Conservation (phyloP, 2,113 vertebrate species). For the Salvelinus namaycush region DNA sequence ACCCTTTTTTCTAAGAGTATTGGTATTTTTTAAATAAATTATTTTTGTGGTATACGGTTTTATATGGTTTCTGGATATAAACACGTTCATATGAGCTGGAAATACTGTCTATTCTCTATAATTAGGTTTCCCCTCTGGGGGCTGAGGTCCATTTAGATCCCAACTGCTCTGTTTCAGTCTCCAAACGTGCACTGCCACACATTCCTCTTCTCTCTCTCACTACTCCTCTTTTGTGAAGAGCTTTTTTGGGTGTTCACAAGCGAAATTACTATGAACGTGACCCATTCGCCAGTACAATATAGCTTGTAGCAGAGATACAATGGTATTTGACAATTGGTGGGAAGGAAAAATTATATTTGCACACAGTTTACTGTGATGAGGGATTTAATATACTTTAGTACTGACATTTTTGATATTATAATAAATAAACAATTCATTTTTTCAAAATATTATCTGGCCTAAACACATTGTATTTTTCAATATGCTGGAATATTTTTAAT, state of each 20-base stretch:
- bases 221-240: neutral
- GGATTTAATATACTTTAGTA: neutral
- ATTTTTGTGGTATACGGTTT: neutral
- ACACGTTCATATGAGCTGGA: neutral
- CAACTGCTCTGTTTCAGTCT: neutral
- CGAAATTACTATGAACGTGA: neutral
- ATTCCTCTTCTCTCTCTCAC: neutral
- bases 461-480: neutral
- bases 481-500: slow-evolving; percentile 3
- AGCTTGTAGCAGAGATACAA: neutral
- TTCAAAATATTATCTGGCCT: neutral
- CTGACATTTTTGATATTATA: neutral
- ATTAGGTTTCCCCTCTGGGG: neutral
- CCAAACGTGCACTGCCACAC: neutral
- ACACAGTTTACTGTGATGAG: neutral
- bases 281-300: neutral
- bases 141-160: neutral
- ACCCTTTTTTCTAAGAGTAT: no score
- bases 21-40: neutral
- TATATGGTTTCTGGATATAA: slow-evolving; percentile 1
- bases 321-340: neutral
- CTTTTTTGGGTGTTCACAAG: neutral
- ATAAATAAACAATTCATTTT: neutral
- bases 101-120: neutral
- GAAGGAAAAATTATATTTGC: neutral